A percentile compares a stretch with the other conserved stretches of the same genome.
phyloP scores from a whole-genome alignment of 2,888 invertebrate genomes.

The Lycia hirtaria region DNA sequence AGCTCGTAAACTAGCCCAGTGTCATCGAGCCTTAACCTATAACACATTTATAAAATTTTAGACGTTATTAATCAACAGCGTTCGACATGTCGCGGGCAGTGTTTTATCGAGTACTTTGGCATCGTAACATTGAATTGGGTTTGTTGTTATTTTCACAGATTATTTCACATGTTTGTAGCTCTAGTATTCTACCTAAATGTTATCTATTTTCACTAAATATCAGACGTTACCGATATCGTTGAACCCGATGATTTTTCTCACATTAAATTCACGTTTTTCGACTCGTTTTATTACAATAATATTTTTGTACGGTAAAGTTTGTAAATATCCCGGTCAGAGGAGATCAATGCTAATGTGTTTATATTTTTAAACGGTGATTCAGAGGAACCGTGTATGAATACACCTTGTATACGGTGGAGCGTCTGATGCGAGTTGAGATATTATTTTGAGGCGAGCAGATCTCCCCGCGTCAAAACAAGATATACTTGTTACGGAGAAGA shows the following conservation, averaged over 20 bases:
- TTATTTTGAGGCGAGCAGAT: constrained; percentile 29
- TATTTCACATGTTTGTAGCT: too few relatives aligned
- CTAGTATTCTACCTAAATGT: too few relatives aligned
- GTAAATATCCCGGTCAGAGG: constrained; percentile 24
- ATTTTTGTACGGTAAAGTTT: constrained; percentile 22
- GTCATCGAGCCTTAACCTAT: too few relatives aligned
- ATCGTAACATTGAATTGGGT: too few relatives aligned
- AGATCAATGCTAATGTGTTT: constrained; percentile 39
- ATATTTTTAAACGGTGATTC: constrained; percentile 45
- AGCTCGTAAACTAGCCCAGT: too few relatives aligned
- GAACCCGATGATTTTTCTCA: neutral
- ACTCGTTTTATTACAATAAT: constrained; percentile 34
- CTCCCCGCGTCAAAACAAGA: constrained; percentile 20
- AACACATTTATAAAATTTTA: too few relatives aligned
- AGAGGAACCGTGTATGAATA: constrained; percentile 26
- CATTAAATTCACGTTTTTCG: neutral
- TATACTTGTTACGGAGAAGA: constrained; percentile 1
- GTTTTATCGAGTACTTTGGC: too few relatives aligned
- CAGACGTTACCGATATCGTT: neutral
- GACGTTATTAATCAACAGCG: too few relatives aligned
- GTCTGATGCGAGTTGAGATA: constrained; percentile 27
- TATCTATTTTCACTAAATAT: neutral
- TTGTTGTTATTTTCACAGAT: too few relatives aligned
- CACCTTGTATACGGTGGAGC: constrained; percentile 31
- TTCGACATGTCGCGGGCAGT: too few relatives aligned